These are phyloP conservation scores for Temnothorax rugatulus DNA, from an alignment of 2,888 invertebrate genomes.

Conservation along the genomic window DNA sequence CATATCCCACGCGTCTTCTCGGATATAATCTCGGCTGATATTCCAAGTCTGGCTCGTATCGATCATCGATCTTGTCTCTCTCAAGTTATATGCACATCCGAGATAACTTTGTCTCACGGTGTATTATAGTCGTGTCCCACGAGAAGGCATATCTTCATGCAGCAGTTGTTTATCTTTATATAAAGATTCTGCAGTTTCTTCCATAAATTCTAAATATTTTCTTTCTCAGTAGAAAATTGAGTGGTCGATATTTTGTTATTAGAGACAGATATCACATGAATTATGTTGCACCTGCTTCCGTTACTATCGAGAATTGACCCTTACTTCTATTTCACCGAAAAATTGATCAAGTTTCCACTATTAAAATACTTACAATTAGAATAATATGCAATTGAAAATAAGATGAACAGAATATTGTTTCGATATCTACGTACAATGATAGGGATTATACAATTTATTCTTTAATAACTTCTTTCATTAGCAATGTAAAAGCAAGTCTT, in stretches of 20 bases:
- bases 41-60: conserved; percentile 64
- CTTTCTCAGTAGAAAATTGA: background rate
- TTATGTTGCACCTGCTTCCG: background rate
- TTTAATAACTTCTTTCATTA: background rate
- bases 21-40: conserved; percentile 72
- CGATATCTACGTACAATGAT: background rate
- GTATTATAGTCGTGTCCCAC: conserved; percentile 4
- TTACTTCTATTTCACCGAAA: background rate
- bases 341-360: background rate
- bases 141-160: background rate
- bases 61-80: conserved; percentile 61
- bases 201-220: background rate
- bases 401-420: background rate
- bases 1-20: conserved; percentile 68
- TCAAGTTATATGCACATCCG: conserved; percentile 23
- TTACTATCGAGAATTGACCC: background rate
- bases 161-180: background rate
- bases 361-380: background rate
- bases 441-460: background rate
- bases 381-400: conserved; percentile 2
- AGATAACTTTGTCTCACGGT: conserved; percentile 37
- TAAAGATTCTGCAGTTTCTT: background rate
- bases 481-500: background rate
- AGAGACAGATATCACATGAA: background rate
- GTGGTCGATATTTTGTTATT: background rate